phyloP scores from a whole-genome alignment of 23 tunicate species.

The Trididemnum nubilum region DNA sequence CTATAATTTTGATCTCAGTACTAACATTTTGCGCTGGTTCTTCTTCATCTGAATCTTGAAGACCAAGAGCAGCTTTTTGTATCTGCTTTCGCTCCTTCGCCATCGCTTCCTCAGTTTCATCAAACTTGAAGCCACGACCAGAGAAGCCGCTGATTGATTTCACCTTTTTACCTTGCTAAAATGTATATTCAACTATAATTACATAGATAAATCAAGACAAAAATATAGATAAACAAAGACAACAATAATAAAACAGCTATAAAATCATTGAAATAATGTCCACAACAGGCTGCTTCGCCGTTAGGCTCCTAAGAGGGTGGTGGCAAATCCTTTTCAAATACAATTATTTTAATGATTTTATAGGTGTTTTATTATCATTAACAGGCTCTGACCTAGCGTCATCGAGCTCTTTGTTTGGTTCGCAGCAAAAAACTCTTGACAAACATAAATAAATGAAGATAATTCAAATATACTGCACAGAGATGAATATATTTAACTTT shows the following conservation, averaged over 20 bases:
- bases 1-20: too few relatives aligned
- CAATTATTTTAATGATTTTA: too few relatives aligned
- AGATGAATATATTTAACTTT: too few relatives aligned
- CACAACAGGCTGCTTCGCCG: too few relatives aligned
- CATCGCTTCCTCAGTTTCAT: constrained; percentile 91
- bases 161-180: constrained; percentile 83
- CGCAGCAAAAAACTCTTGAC: background rate
- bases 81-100: constrained; percentile 87
- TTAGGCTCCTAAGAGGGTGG: too few relatives aligned
- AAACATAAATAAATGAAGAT: background rate
- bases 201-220: background rate
- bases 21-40: constrained; percentile 79
- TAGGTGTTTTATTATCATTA: too few relatives aligned
- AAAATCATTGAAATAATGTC: too few relatives aligned
- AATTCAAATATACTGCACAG: too few relatives aligned
- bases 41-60: constrained; percentile 95
- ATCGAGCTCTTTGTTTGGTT: too few relatives aligned
- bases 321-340: too few relatives aligned
- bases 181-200: too few relatives aligned
- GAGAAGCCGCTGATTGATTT: constrained; percentile 84
- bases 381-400: too few relatives aligned
- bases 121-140: constrained; percentile 96
- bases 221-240: background rate
- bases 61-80: constrained; percentile 94
- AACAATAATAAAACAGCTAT: background rate